Evolutionary conservation across 2,888 invertebrate species (phyloP), one percentile per base, ranked within the genome.

Genomic region (Melitaea athalia): DNA sequence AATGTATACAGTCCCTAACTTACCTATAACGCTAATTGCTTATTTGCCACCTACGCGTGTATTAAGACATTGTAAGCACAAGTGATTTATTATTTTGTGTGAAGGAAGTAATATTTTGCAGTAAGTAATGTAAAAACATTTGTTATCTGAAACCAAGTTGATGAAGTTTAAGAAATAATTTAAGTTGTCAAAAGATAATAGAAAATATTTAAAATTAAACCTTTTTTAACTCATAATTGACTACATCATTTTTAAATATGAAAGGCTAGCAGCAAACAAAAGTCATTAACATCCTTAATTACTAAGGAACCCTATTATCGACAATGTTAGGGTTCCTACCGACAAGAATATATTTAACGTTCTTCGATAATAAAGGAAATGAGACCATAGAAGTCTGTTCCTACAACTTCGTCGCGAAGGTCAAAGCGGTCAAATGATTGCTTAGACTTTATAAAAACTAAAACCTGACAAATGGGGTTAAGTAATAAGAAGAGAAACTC

Each of bases 371-470:
- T 15, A 57, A 55, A 42, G 57, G n/a, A 8, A 59, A 24, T 31
- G 49, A 45, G 33, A 17, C n/a, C 11, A 15, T 0, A 38, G 42
- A 17, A 38, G 4, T 24, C 14, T 5, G 59, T 31, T 31, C n/a
- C 59, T 24, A 17, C 11, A 5, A n/a, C 24, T 59, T 64, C 33
- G 31, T 59, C 31, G 43, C 43, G 43, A 65, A 65, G 50, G 64
- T 31, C 31, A 49, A 31, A 64, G 24, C n/a, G 38, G n/a, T 15
- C 47, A 52, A 61, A 52, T 10, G 47, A 33, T 43, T 52, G 50
- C 11, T 59, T 12, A 59, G 49, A 33, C 17, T 50, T 59, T 50
- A 64, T 42, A 59, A 65, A 50, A 59, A 50, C 43, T 59, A 52
- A 65, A 57, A 57, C 8, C 38, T 5, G 31, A 52, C 43, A 65